Conservation (phyloP, 2,113 vertebrate species). For the Nothoprocta perdicaria region DNA sequence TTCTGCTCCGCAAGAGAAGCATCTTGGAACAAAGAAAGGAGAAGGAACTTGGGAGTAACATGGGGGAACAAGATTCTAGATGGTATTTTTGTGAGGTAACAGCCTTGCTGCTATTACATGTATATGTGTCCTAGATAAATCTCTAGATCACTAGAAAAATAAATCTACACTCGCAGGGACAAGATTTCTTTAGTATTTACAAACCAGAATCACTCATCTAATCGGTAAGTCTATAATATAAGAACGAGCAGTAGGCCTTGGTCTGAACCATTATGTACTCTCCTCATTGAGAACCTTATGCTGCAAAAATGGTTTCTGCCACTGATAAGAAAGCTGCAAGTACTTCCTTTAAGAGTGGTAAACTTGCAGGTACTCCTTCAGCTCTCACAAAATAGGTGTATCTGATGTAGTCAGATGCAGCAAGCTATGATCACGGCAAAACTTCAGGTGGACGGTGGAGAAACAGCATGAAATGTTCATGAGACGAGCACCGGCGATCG, state of each 20-base stretch:
- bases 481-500: not conserved
- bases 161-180: not conserved
- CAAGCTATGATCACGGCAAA: not conserved
- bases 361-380: not conserved
- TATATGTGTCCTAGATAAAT: not conserved
- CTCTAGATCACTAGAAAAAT: not conserved
- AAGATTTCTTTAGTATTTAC: slow-evolving; percentile 33
- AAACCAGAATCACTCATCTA: not conserved
- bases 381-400: not conserved
- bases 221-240: not conserved
- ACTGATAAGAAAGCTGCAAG: not conserved
- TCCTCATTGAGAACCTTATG: not conserved
- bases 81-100: not conserved
- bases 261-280: not conserved
- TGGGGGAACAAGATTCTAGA: not conserved
- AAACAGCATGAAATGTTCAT: not conserved
- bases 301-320: not conserved
- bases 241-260: not conserved
- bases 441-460: not conserved
- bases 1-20: not conserved
- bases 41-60: not conserved
- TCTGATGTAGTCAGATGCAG: not conserved
- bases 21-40: not conserved
- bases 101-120: not conserved
- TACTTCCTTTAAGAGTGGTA: not conserved